Evolutionary conservation across 2,888 invertebrate species (phyloP).

Genomic region (Drosophila borealis): DNA sequence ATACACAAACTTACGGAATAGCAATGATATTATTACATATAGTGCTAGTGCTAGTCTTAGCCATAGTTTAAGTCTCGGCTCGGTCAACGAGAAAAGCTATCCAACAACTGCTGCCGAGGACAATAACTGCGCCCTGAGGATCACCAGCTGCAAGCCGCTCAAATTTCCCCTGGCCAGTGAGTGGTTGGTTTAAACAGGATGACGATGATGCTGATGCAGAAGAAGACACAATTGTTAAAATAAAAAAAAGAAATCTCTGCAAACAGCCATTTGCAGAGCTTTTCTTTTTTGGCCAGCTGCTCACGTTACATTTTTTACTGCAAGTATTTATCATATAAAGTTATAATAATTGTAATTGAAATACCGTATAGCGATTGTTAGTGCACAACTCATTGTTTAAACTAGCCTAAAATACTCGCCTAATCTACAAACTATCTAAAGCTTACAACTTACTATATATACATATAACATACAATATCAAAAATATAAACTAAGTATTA

Average conservation of each 20-base stretch:
- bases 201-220: too few relatives aligned
- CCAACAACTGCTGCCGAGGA: slow-evolving; percentile 79
- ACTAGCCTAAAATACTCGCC: slow-evolving; percentile 24
- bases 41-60: slow-evolving; percentile 65
- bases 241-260: slow-evolving; percentile 27
- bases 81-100: slow-evolving; percentile 56
- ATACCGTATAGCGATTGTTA: slow-evolving; percentile 28
- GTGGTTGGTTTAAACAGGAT: slow-evolving; percentile 81
- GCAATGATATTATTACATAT: slow-evolving; percentile 59
- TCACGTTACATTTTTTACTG: slow-evolving; percentile 18
- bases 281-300: slow-evolving; percentile 21
- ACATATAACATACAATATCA: slow-evolving; percentile 7
- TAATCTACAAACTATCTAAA: slow-evolving; percentile 7
- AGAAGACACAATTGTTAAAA: slow-evolving; percentile 12
- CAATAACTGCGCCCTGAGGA: slow-evolving; percentile 83
- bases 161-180: slow-evolving; percentile 84
- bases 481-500: slow-evolving; percentile 21
- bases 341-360: slow-evolving; percentile 22
- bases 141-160: slow-evolving; percentile 84
- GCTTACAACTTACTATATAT: not conserved
- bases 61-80: slow-evolving; percentile 72
- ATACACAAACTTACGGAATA: slow-evolving; percentile 42
- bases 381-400: slow-evolving; percentile 42
- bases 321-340: slow-evolving; percentile 34
- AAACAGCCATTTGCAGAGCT: slow-evolving; percentile 61